Evolutionary conservation across 2,888 invertebrate species (phyloP).

Genomic region (Tipula confusa): DNA sequence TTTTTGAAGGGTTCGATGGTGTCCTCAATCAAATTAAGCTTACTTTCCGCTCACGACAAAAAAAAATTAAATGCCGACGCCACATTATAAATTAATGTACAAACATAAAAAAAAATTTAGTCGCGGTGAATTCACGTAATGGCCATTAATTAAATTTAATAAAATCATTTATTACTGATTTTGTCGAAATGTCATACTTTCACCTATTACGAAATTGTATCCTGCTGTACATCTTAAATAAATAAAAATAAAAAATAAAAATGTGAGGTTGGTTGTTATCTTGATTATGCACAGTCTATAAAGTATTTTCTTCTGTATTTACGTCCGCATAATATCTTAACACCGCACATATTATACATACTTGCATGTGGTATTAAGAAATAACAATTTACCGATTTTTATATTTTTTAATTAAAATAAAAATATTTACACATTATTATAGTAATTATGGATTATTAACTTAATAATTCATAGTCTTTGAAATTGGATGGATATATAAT

Average conservation of each 20-base stretch:
- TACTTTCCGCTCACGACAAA: too few relatives aligned
- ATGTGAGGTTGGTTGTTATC: background rate
- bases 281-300: background rate
- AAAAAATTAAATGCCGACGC: too few relatives aligned
- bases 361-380: constrained; percentile 3
- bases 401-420: background rate
- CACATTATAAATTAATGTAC: background rate
- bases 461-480: background rate
- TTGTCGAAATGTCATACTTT: constrained; percentile 3
- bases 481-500: background rate
- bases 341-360: background rate
- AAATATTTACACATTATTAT: constrained; percentile 12
- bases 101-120: background rate
- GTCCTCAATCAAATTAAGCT: too few relatives aligned
- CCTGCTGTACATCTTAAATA: background rate
- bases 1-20: too few relatives aligned
- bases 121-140: background rate
- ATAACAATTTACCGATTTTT: background rate
- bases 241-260: too few relatives aligned
- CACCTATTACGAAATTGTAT: background rate
- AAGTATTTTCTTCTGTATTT: background rate
- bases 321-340: background rate
- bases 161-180: background rate
- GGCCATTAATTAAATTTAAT: background rate
- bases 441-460: constrained; percentile 25